Base-by-base conservation (phyloP, 2,113 vertebrate genomes). In the Bambusicola thoracicus region DNA sequence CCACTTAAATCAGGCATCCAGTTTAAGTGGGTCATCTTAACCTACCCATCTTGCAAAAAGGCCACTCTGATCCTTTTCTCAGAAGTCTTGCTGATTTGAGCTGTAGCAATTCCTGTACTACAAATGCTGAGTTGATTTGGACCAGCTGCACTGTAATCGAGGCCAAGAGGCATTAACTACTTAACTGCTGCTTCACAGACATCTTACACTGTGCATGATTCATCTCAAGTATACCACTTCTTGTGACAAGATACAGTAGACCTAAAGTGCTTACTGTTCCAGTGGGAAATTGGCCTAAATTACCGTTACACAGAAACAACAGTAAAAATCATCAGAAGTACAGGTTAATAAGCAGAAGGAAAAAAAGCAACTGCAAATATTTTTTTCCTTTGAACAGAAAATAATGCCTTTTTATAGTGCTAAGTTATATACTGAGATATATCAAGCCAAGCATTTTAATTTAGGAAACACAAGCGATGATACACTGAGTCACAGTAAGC, bases 1-100 rank as follows among this genome's bases (percentile, higher is more conserved):
- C 46, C 62, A 82, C 81, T 94, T 91, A 95, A 85, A 92, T 82
- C 78, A 89, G 48, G 53, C 40, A 62, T 32, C 46, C 63, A 19
- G 81, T 80, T 84, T 61, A 61, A 92, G 46, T 24, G 29, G 66
- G 62, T 65, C 38, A 1, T 72, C 85, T 66, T 58, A 68, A 87
- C 80, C 48, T 74, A 25, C 77, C 55, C 61, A 55, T 62, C 2
- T 11, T 74, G 40, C 51, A 86, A 36, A 85, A 92, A 88, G n/a
- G 40, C 62, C 81, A 46, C 19, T 36, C 48, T 29, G n/a, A 53
- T 67, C 46, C 27, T 87, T 84, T 44, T 18, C 70, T 55, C 58
- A 30, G 51, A n/a, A 74, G 75, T 6, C 61, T 63, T 48, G 43
- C 59, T 63, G 79, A 61, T 85, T 89, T 29, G 48, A 69, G 62